Evolutionary conservation across 2,888 invertebrate genomes (phyloP), one percentile per base, ranked within the genome.

Genomic region (Abrostola triplasia): DNA sequence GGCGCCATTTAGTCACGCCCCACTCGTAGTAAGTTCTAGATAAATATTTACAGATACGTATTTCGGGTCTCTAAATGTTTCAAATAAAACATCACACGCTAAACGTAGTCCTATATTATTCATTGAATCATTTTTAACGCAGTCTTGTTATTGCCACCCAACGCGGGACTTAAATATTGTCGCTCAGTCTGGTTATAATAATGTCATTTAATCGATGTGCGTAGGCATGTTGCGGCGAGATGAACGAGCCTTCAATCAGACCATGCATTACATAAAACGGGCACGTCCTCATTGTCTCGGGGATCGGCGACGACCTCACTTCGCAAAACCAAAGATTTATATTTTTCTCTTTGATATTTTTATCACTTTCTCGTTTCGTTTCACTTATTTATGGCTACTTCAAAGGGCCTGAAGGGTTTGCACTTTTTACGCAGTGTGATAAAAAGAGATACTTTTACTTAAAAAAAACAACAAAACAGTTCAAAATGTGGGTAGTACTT

Each of bases 1-100:
- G 78, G 82, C 81, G 84, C 83, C 84, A 82, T 73, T 79, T 78
- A 81, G 70, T 74, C 73, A 76, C 73, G 59, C 63, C 64, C 58
- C 58, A 63, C 48, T 52, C 63, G 37, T 64, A 53, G 41, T 59
- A 57, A 64, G 54, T 63, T 48, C 57, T 35, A 47, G 40, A 65
- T 67, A 63, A 70, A 60, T 70, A 69, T 65, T 59, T 56, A 40
- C 36, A 35, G 24, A 47, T 38, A 13, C 42, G 37, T 59, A 42
- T 51, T 58, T 50, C 38, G 12, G 12, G 13, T 57, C 11, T 57
- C 38, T 13, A 44, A 47, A 52, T 37, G 37, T 47, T 42, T 36
- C 7, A n/a, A 36, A 37, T 13, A 36, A 24, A 6, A 50, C 11
- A 36, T n/a, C 35, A 11, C n/a, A 44, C 13, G 36, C 6, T 35